Percentiles rank a stretch among this genome's conserved stretches.
phyloP scores from a whole-genome alignment of 1,140 invertebrate species.

The Cephus cinctus region DNA sequence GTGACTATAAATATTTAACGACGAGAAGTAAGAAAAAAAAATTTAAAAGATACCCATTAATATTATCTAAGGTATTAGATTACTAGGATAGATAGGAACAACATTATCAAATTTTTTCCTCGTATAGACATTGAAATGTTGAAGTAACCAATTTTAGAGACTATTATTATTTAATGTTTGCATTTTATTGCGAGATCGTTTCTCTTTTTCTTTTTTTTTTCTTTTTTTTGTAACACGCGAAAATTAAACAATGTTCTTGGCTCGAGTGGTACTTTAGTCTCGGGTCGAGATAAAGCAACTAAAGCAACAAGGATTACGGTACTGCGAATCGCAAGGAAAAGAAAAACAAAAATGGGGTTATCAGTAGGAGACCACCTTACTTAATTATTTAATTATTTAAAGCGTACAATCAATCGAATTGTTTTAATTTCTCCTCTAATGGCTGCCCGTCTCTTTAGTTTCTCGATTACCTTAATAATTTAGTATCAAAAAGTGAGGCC shows the following conservation, averaged over 20 bases:
- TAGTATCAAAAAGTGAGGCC: conserved; percentile 43
- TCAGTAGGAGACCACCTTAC: conserved; percentile 21
- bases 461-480: too few relatives aligned
- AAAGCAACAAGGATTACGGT: too few relatives aligned
- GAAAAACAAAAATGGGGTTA: conserved; percentile 18
- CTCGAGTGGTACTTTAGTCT: too few relatives aligned
- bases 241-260: too few relatives aligned
- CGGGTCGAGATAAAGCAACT: too few relatives aligned
- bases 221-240: too few relatives aligned
- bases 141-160: conserved; percentile 39
- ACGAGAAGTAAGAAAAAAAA: conserved; percentile 20
- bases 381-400: conserved; percentile 18
- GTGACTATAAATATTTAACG: conserved; percentile 37
- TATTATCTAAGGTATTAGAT: conserved; percentile 34
- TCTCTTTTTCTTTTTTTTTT: too few relatives aligned
- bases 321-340: too few relatives aligned
- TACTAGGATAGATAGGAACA: conserved; percentile 50
- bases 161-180: conserved; percentile 33
- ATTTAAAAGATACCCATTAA: conserved; percentile 3
- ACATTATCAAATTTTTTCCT: conserved; percentile 50
- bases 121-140: conserved; percentile 34
- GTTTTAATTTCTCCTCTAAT: too few relatives aligned
- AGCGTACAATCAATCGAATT: too few relatives aligned
- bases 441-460: too few relatives aligned
- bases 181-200: too few relatives aligned